A percentile compares a stretch with the other conserved stretches of the same genome.
Conservation (phyloP, 1,140 invertebrate species). For the Halictus rubicundus region DNA sequence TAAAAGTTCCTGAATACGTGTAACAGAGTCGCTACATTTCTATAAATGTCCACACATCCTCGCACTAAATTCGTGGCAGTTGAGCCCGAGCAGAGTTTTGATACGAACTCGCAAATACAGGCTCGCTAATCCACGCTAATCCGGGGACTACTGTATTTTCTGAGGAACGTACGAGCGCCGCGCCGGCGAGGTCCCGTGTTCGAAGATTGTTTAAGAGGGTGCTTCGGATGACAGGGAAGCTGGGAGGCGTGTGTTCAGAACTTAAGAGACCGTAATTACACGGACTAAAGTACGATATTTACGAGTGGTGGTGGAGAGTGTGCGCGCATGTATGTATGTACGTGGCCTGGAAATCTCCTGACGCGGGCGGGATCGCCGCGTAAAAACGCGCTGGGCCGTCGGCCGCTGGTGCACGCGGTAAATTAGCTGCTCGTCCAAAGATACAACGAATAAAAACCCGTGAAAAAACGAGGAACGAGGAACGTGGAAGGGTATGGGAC, state of each 20-base stretch:
- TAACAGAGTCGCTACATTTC: too few species aligned
- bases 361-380: background rate
- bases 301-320: background rate
- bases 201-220: background rate
- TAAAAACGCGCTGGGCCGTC: background rate
- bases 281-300: background rate
- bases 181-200: background rate
- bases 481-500: background rate
- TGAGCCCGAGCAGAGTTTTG: background rate
- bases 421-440: background rate
- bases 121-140: background rate
- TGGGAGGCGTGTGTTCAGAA: background rate
- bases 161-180: background rate
- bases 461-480: background rate
- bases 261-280: conserved; percentile 2
- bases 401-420: background rate
- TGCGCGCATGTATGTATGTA: too few species aligned
- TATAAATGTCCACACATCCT: too few species aligned
- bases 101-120: background rate
- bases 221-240: background rate
- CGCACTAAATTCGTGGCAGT: too few species aligned
- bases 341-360: background rate
- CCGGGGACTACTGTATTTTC: background rate
- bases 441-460: background rate
- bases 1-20: too few species aligned